phyloP scores from a whole-genome alignment of 2,797 vertebrate genomes.

The Hyperoplus lanceolatus region DNA sequence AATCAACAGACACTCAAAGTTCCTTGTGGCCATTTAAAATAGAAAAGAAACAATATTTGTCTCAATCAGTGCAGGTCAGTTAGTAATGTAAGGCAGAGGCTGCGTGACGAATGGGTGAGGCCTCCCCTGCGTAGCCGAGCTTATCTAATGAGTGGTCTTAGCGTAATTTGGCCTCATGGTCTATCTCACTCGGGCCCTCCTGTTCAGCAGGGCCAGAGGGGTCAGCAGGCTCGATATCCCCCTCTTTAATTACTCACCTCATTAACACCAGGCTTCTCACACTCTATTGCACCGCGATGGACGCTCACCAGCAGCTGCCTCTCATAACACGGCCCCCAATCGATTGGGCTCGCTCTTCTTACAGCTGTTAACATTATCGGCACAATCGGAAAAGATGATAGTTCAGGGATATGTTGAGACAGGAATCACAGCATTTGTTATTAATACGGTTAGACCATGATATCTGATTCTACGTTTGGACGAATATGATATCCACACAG shows the following conservation, averaged over 20 bases:
- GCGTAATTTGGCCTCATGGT: constrained; percentile 62
- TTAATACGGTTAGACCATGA: background rate
- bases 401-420: background rate
- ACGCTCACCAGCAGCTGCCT: constrained; percentile 52
- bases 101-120: constrained; percentile 34
- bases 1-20: no score
- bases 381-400: constrained; percentile 29
- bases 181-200: constrained; percentile 42
- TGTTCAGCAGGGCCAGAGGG: constrained; percentile 62
- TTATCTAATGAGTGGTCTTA: constrained; percentile 74
- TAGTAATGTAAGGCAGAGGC: constrained; percentile 27
- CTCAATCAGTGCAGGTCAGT: constrained; percentile 27
- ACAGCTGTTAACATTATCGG: constrained; percentile 60
- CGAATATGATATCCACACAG: background rate
- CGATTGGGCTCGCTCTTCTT: constrained; percentile 53
- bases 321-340: constrained; percentile 61
- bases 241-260: constrained; percentile 82
- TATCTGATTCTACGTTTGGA: constrained; percentile 9
- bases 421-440: background rate
- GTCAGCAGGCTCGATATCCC: constrained; percentile 75
- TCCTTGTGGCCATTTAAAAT: background rate
- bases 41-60: background rate
- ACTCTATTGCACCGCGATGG: constrained; percentile 53
- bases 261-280: constrained; percentile 77
- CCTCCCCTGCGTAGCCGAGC: constrained; percentile 50